Evolutionary conservation across 2,113 vertebrate species (phyloP).

Genomic region (Alligator sinensis): DNA sequence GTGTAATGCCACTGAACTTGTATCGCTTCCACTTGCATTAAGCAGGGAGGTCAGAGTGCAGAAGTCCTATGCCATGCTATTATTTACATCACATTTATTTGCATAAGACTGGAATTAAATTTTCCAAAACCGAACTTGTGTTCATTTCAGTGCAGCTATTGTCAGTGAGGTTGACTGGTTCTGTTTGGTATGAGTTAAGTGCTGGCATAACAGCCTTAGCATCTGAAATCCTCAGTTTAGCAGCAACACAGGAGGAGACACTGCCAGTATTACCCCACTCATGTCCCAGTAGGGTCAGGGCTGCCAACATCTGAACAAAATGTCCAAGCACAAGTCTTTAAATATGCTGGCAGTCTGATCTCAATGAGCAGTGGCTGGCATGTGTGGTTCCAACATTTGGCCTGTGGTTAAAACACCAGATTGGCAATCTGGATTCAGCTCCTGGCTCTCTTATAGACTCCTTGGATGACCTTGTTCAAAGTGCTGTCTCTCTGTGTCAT

Average conservation of each 20-base stretch:
- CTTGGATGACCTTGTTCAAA: background rate
- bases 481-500: background rate
- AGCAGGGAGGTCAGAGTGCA: background rate
- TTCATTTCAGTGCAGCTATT: background rate
- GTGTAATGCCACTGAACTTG: rapidly evolving
- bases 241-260: background rate
- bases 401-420: background rate
- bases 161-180: background rate
- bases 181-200: background rate
- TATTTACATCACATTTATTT: too few relatives aligned
- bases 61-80: too few relatives aligned
- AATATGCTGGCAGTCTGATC: background rate
- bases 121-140: background rate
- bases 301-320: background rate
- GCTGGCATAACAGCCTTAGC: background rate
- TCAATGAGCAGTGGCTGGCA: background rate
- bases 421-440: background rate
- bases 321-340: background rate
- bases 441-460: background rate
- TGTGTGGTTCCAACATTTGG: background rate
- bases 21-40: rapidly evolving
- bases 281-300: background rate
- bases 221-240: background rate
- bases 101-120: too few relatives aligned
- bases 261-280: too few relatives aligned